Percentiles rank a stretch among this genome's conserved stretches.
Evolutionary conservation across 2,113 vertebrate genomes (phyloP).

Genomic region (Cynopterus brachyotis): DNA sequence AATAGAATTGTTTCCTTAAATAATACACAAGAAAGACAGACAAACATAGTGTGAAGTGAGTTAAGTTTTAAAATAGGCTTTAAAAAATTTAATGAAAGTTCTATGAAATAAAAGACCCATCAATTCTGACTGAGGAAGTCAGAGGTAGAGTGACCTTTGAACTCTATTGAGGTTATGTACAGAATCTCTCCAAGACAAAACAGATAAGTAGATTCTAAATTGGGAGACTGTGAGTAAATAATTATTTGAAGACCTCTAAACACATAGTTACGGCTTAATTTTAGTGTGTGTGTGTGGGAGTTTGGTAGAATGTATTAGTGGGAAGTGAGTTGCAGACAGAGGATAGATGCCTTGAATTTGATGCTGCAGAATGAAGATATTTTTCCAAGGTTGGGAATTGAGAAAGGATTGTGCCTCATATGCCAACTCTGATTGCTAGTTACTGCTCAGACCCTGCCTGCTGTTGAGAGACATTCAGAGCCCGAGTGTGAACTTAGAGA

Average conservation of each 20-base stretch:
- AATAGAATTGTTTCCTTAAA: neutral
- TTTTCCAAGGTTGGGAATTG: neutral
- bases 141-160: neutral
- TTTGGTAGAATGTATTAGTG: neutral
- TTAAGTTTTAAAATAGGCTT: neutral
- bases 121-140: neutral
- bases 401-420: neutral
- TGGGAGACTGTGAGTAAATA: neutral
- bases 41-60: neutral
- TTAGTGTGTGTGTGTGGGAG: neutral
- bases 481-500: neutral
- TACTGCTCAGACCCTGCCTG: neutral
- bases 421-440: neutral
- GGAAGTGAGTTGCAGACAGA: neutral
- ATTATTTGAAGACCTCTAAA: neutral
- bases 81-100: neutral
- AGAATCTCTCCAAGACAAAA: neutral
- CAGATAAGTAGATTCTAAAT: neutral
- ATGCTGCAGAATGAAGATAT: neutral
- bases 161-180: neutral
- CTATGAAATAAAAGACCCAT: neutral
- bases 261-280: neutral
- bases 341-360: neutral
- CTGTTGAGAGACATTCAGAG: neutral
- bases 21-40: neutral